phyloP scores from a whole-genome alignment of 2,888 invertebrate species.

The Apoda limacodes region DNA sequence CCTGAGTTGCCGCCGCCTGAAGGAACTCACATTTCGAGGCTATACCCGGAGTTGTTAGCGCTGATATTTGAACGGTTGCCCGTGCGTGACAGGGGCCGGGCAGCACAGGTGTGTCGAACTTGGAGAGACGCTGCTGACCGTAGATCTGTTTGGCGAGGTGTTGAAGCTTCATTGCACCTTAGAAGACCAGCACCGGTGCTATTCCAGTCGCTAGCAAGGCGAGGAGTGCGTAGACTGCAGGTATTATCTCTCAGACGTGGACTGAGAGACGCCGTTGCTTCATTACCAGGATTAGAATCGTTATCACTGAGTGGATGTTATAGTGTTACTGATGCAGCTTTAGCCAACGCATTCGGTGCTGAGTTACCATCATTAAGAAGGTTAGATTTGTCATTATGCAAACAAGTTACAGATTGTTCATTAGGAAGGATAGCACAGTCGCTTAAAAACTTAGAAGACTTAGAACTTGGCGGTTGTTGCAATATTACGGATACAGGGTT shows the following conservation, averaged over 20 bases:
- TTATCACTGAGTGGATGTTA: constrained; percentile 94
- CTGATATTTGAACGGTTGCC: constrained; percentile 92
- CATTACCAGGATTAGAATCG: constrained; percentile 87
- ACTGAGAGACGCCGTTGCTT: constrained; percentile 85
- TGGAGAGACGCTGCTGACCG: constrained; percentile 96
- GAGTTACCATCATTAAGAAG: constrained; percentile 82
- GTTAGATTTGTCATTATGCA: constrained; percentile 91
- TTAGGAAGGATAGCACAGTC: constrained; percentile 87
- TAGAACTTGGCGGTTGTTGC: constrained; percentile 93
- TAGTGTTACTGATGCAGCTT: constrained; percentile 88
- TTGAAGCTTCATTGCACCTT: constrained; percentile 91
- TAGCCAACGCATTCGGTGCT: constrained; percentile 84
- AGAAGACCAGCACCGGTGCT: constrained; percentile 85
- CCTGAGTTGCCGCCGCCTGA: constrained; percentile 56
- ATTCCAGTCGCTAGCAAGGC: constrained; percentile 85
- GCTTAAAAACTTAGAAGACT: constrained; percentile 84
- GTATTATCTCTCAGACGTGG: constrained; percentile 87
- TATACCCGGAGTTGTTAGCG: constrained; percentile 93
- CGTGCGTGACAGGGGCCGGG: constrained; percentile 89
- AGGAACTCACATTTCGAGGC: constrained; percentile 84
- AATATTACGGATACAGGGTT: constrained; percentile 92
- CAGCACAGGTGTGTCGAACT: constrained; percentile 88
- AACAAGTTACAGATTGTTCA: constrained; percentile 94
- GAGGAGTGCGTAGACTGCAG: constrained; percentile 91
- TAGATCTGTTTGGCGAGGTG: constrained; percentile 93